Evolutionary conservation across 2,113 vertebrate species (phyloP).

Genomic region (Panthera tigris): DNA sequence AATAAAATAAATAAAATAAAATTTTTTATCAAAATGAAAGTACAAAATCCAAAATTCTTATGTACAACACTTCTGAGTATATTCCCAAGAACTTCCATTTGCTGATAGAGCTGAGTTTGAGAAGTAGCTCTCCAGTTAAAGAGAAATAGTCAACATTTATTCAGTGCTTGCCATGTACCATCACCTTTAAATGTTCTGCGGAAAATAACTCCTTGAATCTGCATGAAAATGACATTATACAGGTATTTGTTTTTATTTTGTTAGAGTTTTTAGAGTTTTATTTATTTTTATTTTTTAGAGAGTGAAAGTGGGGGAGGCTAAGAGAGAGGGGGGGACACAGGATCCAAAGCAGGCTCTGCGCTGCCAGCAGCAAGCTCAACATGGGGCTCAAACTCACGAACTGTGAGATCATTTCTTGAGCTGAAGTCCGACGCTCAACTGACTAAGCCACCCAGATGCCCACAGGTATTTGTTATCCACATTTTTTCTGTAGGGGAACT

Average conservation of each 20-base stretch:
- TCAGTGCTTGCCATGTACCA: neutral
- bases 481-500: neutral
- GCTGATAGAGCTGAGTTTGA: neutral
- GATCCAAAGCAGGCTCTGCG: too few relatives aligned
- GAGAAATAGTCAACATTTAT: neutral
- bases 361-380: too few relatives aligned
- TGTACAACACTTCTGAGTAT: neutral
- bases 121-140: neutral
- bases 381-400: too few relatives aligned
- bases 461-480: neutral
- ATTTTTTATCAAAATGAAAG: neutral
- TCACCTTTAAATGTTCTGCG: neutral
- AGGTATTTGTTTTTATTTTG: neutral
- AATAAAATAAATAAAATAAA: neutral
- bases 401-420: too few relatives aligned
- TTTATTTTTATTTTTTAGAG: too few relatives aligned
- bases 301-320: too few relatives aligned
- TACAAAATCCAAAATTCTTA: neutral
- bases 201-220: neutral
- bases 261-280: too few relatives aligned
- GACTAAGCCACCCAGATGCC: too few relatives aligned
- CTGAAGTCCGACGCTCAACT: too few relatives aligned
- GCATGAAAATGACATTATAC: neutral
- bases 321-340: too few relatives aligned
- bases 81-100: neutral